Evolutionary conservation across 2,113 vertebrate genomes (phyloP).

Genomic region (Neolamprologus toae): DNA sequence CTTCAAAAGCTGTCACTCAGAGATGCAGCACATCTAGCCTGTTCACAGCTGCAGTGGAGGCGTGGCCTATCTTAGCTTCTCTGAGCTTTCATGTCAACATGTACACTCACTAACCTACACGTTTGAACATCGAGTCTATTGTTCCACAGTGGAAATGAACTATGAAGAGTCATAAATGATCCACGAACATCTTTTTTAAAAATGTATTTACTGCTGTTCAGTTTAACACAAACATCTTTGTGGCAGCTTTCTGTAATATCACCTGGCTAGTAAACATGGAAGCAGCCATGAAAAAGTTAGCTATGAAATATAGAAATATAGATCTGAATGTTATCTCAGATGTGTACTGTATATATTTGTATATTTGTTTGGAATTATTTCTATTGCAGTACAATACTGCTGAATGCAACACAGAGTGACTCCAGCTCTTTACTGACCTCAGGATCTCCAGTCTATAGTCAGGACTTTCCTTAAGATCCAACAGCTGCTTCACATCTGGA

Average conservation of each 20-base stretch:
- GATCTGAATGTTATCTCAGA: not conserved
- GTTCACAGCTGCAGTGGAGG: not conserved
- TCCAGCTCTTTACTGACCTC: not conserved
- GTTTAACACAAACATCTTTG: not conserved
- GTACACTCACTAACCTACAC: not conserved
- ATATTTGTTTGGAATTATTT: not conserved
- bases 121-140: not conserved
- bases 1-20: not conserved
- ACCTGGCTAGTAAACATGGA: not conserved
- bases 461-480: not conserved
- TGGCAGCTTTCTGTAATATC: not conserved
- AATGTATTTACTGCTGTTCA: not conserved
- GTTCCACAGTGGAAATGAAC: not conserved
- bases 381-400: not conserved
- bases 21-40: not conserved
- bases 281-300: not conserved
- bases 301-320: not conserved
- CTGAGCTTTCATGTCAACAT: not conserved
- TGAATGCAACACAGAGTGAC: not conserved
- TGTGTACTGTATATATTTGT: not conserved
- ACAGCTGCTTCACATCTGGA: not conserved
- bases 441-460: not conserved
- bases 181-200: not conserved
- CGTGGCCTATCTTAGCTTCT: not conserved
- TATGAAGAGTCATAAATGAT: not conserved